Evolutionary conservation across 1,140 invertebrate species (phyloP), one percentile per base, ranked within the genome.

Genomic region (Mactra quadrangularis): DNA sequence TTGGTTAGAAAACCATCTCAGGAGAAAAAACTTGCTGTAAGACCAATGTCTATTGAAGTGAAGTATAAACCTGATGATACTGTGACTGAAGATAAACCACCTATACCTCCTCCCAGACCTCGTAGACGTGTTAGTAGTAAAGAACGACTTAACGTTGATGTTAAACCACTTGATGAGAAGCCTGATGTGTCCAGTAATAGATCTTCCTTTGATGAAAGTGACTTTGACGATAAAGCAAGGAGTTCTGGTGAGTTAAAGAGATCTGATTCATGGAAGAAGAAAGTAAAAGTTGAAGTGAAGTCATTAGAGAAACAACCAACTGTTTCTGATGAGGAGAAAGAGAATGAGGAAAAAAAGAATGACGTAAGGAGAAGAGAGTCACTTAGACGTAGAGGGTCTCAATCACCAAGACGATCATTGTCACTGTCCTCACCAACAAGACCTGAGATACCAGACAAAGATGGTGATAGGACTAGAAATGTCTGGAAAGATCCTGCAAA

Each of bases 311-410:
- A 79, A 31, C 62, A 70, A 25, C 64, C 50, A 29, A 79, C 62
- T 3, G 22, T 57, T 4, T 79, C 76, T 41, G 76, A 79, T 41
- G 76, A 79, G 57, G 76, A 79, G 27, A 79, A 41, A 45, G 3
- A 79, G 17, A 35, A 33, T 27, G 31, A 70, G 53, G 76, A 79
- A 29, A 57, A 79, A 29, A 70, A 57, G 27, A 53, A 17, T 31
- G 76, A 79, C 57, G 11, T 79, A 15, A 55, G 57, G n/a, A 68
- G 76, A 70, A 17, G 45, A 70, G 76, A 79, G 15, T 79, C 76
- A 22, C 45, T 79, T 22, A 64, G 31, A 33, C 66, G 59, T 15
- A 53, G 64, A 55, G 22, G 57, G 22, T 22, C 17, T 35, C n/a
- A n/a, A n/a, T n/a, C n/a, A n/a, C 76, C 76, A 45, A 79, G 76